phyloP scores from a whole-genome alignment of 2,797 vertebrate genomes.

The Argentina silus region DNA sequence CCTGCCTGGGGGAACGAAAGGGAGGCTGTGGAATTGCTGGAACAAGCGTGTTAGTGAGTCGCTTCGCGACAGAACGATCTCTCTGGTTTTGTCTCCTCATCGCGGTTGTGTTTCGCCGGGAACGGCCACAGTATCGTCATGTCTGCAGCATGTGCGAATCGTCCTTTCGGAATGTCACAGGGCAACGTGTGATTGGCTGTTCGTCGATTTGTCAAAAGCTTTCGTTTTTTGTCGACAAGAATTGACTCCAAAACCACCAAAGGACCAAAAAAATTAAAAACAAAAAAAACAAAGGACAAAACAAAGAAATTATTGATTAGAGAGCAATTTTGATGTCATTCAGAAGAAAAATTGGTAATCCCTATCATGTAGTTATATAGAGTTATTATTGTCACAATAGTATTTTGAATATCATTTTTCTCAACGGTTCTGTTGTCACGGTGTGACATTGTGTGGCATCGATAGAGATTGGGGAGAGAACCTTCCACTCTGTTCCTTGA shows the following conservation, averaged over 20 bases:
- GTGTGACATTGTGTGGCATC: background rate
- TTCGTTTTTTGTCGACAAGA: too few species aligned
- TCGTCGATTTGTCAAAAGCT: background rate
- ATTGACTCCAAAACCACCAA: too few species aligned
- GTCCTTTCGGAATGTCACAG: background rate
- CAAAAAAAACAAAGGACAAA: too few species aligned
- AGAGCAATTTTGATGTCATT: too few species aligned
- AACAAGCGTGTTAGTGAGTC: conserved; percentile 40
- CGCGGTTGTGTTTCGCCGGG: conserved; percentile 1
- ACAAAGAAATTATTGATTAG: too few species aligned
- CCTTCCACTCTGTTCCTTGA: conserved; percentile 15
- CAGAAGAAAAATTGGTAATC: too few species aligned
- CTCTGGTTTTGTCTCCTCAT: conserved; percentile 16
- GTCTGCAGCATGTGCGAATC: background rate
- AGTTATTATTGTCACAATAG: background rate
- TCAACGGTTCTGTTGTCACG: background rate
- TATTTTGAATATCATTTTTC: background rate
- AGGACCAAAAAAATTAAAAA: too few species aligned
- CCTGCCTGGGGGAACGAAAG: conserved; percentile 28
- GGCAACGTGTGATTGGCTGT: background rate
- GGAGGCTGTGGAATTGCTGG: conserved; percentile 33
- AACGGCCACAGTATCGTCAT: background rate
- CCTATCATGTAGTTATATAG: too few species aligned
- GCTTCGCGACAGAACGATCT: conserved; percentile 9
- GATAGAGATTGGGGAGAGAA: conserved; percentile 9